Percentiles rank a stretch among this genome's conserved stretches.
phyloP scores from a whole-genome alignment of 2,888 invertebrate species.

The Agrochola lota region DNA sequence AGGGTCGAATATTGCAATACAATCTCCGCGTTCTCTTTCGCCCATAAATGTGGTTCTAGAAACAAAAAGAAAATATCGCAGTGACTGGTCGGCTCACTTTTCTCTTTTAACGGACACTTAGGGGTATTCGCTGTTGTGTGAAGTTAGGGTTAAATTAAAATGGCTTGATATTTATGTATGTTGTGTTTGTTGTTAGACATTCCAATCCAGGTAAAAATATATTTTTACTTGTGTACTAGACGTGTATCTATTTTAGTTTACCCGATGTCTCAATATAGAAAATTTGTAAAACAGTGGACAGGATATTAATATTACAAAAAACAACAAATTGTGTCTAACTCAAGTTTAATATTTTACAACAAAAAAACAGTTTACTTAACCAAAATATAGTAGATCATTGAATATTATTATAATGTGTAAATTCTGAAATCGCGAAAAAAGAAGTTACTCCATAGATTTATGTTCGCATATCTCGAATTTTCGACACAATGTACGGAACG shows the following conservation, averaged over 20 bases:
- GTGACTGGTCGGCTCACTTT: constrained; percentile 68
- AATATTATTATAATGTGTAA: too few relatives aligned
- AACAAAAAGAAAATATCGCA: constrained; percentile 80
- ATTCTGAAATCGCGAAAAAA: background rate
- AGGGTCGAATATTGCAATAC: constrained; percentile 84
- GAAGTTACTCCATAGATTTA: background rate
- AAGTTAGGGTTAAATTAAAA: background rate
- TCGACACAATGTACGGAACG: background rate
- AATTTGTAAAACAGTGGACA: background rate
- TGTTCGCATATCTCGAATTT: background rate
- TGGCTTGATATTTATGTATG: background rate
- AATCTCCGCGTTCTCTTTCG: constrained; percentile 84
- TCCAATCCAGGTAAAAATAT: background rate
- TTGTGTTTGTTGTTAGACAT: background rate
- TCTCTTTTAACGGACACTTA: constrained; percentile 20
- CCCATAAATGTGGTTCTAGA: constrained; percentile 84
- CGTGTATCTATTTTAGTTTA: background rate
- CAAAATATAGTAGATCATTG: background rate
- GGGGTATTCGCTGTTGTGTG: background rate
- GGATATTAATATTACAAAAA: background rate
- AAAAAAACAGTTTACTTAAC: constrained; percentile 21
- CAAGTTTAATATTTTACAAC: constrained; percentile 28
- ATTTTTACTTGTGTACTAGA: background rate
- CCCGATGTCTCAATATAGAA: background rate
- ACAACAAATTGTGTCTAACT: background rate